Percentiles rank a stretch among this genome's conserved stretches.
phyloP scores from a whole-genome alignment of 2,797 vertebrate species.

The Sebastiscus tertius region DNA sequence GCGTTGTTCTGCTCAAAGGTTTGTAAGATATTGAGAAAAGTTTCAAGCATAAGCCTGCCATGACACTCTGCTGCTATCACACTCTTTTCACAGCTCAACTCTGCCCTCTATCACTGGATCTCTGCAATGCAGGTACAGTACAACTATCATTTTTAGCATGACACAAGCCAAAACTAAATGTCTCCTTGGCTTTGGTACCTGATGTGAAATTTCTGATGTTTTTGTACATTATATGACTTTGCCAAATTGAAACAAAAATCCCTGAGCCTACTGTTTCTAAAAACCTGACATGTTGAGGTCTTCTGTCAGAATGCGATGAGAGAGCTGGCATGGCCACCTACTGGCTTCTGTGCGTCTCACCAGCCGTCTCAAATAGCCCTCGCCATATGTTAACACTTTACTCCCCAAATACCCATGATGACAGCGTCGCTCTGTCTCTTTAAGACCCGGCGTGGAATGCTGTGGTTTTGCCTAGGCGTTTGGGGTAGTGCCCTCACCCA shows the following conservation, averaged over 20 bases:
- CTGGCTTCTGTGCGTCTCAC: constrained; percentile 61
- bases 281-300: not conserved
- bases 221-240: not conserved
- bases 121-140: constrained; percentile 16
- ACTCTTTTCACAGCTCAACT: constrained; percentile 79
- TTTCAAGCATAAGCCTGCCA: constrained; percentile 9
- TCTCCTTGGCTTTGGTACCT: not conserved
- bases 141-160: not conserved
- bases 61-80: not conserved
- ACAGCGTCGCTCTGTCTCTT: constrained; percentile 78
- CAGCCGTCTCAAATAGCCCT: constrained; percentile 58
- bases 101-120: constrained; percentile 79
- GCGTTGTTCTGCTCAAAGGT: not conserved
- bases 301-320: constrained; percentile 18
- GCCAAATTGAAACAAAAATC: not conserved
- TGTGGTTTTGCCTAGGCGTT: constrained; percentile 80
- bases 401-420: constrained; percentile 71
- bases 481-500: constrained; percentile 80
- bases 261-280: not conserved
- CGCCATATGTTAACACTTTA: constrained; percentile 78
- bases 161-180: constrained; percentile 3
- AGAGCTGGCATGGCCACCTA: constrained; percentile 59
- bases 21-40: not conserved
- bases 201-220: not conserved
- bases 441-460: constrained; percentile 80